Evolutionary conservation across 2,888 invertebrate genomes (phyloP), one percentile per base, ranked within the genome.

Genomic region (Philereme transversata): DNA sequence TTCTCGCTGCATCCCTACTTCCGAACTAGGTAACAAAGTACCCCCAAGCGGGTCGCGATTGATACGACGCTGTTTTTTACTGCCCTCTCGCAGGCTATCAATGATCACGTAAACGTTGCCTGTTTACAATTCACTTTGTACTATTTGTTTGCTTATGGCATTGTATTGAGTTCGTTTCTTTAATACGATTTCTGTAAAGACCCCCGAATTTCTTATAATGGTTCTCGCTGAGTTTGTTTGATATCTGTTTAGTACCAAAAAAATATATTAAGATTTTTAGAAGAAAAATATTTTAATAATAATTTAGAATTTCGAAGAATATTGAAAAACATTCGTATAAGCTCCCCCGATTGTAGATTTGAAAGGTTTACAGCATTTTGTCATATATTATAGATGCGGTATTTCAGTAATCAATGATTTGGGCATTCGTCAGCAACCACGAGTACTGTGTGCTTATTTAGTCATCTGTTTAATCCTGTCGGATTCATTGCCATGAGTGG

Each of bases 401-500:
- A 22, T 22, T n/a, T n/a, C 34, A 51, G 33, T 35, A 8, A 44
- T 44, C 52, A 3, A 47, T 1, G 40, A 40, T 6, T 40, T 5
- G 40, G 34, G 11, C 46, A 1, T 52, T 49, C 41, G 54, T 34
- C 40, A 45, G 8, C 22, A 11, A 46, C 46, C 52, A 10, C 45
- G 38, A 59, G 53, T 40, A 51, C 36, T 47, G 49, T 5, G 6
- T 48, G 11, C 7, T 38, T 5, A 8, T 4, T 49, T 43, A 59
- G 36, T 60, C 51, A 46, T 58, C 59, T 47, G 53, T 62, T 53
- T 63, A 62, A 60, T 65, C 65, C 60, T 50, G 57, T 62, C 59
- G 51, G 57, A 46, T 36, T 58, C 49, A 58, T 52, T 36, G 59
- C 48, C 51, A 35, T 22, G 57, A 50, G 73, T 71, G 51, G 69